phyloP scores from a whole-genome alignment of 2,797 vertebrate species.

The Anguilla obscura region DNA sequence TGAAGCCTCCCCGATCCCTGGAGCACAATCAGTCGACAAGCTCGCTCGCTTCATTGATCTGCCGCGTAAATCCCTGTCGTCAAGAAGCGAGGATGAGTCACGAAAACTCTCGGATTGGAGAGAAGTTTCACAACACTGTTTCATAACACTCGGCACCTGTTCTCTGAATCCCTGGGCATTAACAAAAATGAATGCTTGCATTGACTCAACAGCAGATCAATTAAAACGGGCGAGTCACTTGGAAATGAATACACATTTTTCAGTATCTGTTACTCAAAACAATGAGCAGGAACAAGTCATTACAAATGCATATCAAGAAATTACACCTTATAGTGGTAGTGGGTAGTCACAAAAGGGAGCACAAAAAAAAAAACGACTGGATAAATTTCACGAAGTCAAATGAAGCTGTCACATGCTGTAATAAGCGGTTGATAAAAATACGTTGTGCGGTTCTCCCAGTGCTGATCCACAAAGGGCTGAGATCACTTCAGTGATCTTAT shows the following conservation, averaged over 20 bases:
- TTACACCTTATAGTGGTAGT: neutral
- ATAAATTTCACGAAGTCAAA: neutral
- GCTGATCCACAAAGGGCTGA: neutral
- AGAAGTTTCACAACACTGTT: neutral
- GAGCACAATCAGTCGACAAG: conserved; percentile 10
- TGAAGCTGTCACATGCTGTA: neutral
- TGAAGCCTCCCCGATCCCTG: neutral
- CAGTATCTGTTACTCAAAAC: neutral
- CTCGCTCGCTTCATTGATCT: conserved; percentile 16
- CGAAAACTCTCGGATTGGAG: neutral
- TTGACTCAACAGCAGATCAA: neutral
- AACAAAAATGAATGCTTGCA: neutral
- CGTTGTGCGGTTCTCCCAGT: neutral
- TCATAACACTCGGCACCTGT: neutral
- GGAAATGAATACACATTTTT: neutral
- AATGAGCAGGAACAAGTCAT: neutral
- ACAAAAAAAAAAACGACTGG: neutral
- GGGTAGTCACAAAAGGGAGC: neutral
- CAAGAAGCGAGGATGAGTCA: neutral
- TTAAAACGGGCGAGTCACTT: neutral
- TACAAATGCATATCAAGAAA: neutral
- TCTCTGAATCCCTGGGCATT: neutral
- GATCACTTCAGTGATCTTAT: neutral
- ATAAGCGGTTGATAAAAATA: neutral
- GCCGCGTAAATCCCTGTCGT: neutral